phyloP scores from a whole-genome alignment of 2,113 vertebrate species.

The Hippocampus guttulatus region DNA sequence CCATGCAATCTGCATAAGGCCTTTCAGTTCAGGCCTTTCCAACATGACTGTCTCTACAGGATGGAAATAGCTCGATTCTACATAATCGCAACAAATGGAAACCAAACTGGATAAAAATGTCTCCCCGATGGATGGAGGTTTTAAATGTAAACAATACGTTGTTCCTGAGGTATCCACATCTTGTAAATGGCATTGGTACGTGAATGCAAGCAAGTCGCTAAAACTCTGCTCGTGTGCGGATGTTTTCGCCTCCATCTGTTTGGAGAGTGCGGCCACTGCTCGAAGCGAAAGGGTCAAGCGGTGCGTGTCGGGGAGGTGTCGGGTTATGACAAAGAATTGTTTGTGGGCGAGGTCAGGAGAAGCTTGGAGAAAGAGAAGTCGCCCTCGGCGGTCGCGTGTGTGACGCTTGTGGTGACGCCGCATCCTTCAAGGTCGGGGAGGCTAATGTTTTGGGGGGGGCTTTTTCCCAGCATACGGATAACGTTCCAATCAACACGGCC shows the following conservation, averaged over 20 bases:
- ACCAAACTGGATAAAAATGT: background rate
- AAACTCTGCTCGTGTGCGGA: constrained; percentile 5
- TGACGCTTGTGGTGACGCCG: constrained; percentile 16
- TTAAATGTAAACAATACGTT: background rate
- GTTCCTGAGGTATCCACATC: background rate
- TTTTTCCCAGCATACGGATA: constrained; percentile 7
- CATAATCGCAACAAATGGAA: background rate
- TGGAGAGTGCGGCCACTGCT: constrained; percentile 46
- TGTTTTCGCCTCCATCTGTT: constrained; percentile 40
- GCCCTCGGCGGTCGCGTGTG: constrained; percentile 15
- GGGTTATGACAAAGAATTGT: constrained; percentile 51
- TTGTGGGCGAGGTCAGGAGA: constrained; percentile 39
- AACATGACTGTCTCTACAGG: too few species aligned
- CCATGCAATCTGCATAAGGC: too few species aligned
- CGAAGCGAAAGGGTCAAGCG: constrained; percentile 57
- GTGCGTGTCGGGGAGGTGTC: constrained; percentile 55
- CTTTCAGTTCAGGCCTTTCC: too few species aligned
- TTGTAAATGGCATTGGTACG: background rate
- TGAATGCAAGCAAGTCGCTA: background rate
- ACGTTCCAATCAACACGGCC: constrained; percentile 19
- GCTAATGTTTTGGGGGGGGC: constrained; percentile 11
- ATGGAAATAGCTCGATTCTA: too few species aligned
- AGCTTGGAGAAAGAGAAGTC: constrained; percentile 33
- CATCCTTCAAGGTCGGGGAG: constrained; percentile 36
- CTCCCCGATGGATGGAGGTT: background rate